Percentiles rank a stretch among this genome's conserved stretches.
These are phyloP conservation scores for Amphipoea oculea DNA, from an alignment of 2,888 invertebrate genomes.

Conservation along the genomic window DNA sequence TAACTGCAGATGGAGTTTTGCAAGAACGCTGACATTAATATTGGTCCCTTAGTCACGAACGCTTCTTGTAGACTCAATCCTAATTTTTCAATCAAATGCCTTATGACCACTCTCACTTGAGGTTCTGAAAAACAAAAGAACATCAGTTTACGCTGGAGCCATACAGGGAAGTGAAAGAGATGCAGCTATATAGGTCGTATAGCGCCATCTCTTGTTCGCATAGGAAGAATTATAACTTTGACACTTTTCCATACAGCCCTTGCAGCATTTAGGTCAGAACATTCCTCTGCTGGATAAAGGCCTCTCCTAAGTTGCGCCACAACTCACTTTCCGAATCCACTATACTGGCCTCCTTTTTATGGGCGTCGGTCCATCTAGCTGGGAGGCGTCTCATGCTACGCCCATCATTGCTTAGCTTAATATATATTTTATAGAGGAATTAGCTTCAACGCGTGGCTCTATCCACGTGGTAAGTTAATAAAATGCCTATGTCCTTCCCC, in stretches of 20 bases:
- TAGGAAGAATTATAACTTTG: background rate
- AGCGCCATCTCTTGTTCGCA: background rate
- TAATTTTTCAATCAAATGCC: slow-evolving; percentile 40
- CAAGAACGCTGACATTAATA: slow-evolving; percentile 64
- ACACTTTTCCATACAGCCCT: background rate
- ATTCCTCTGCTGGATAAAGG: background rate
- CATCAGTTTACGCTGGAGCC: background rate
- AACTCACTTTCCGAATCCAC: background rate
- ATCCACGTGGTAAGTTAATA: background rate
- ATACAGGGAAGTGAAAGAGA: no score
- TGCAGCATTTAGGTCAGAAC: background rate
- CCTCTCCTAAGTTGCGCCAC: background rate
- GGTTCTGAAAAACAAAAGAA: slow-evolving; percentile 68
- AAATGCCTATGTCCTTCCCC: background rate
- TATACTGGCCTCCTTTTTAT: no score
- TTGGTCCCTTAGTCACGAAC: slow-evolving; percentile 60
- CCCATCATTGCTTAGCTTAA: background rate
- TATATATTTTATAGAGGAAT: background rate
- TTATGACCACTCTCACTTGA: slow-evolving; percentile 37
- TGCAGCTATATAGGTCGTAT: background rate
- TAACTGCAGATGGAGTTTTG: slow-evolving; percentile 74
- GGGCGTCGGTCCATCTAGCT: no score
- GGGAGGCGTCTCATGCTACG: background rate
- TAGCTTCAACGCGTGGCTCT: no score
- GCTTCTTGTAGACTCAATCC: slow-evolving; percentile 62